Percentiles rank a stretch among this genome's conserved stretches.
Conservation (phyloP, 53 echinoderm and acorn worm species). For the Echinarachnius parma region DNA sequence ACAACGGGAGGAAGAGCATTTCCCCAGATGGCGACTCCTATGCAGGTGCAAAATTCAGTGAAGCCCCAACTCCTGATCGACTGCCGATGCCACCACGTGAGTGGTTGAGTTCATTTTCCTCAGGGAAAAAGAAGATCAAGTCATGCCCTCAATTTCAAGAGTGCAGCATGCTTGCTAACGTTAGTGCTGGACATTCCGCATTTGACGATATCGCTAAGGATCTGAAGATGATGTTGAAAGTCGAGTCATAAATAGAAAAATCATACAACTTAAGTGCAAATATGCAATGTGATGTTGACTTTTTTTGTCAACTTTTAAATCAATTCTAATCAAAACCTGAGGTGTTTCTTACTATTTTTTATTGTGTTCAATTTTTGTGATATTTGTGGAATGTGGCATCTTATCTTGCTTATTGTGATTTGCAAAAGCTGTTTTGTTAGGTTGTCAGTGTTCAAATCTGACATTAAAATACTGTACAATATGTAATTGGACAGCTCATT, state of each 20-base stretch:
- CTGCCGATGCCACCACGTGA: slow-evolving; percentile 78
- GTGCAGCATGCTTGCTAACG: not conserved
- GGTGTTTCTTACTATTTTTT: too few species aligned
- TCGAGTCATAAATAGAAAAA: slow-evolving; percentile 39
- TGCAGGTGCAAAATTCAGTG: slow-evolving; percentile 94
- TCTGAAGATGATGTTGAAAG: slow-evolving; percentile 38
- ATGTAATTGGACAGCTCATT: too few species aligned
- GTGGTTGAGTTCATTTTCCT: slow-evolving; percentile 53
- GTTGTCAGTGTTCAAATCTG: too few species aligned
- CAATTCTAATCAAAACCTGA: too few species aligned
- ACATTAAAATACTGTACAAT: too few species aligned
- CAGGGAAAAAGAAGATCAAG: not conserved
- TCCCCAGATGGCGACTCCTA: slow-evolving; percentile 43
- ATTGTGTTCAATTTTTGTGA: too few species aligned
- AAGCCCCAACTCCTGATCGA: slow-evolving; percentile 72
- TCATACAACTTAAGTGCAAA: not conserved
- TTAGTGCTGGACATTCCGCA: slow-evolving; percentile 8
- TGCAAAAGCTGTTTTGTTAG: too few species aligned
- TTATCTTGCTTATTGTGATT: too few species aligned
- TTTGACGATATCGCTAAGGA: slow-evolving; percentile 36
- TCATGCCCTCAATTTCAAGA: too few species aligned
- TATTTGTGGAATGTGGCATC: too few species aligned
- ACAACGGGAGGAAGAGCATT: slow-evolving; percentile 36
- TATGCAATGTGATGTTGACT: not conserved
- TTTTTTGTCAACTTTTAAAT: slow-evolving; percentile 6